These are phyloP conservation scores for Hymenochirus boettgeri DNA, from an alignment of 2,113 vertebrate genomes.

Conservation along the genomic window DNA sequence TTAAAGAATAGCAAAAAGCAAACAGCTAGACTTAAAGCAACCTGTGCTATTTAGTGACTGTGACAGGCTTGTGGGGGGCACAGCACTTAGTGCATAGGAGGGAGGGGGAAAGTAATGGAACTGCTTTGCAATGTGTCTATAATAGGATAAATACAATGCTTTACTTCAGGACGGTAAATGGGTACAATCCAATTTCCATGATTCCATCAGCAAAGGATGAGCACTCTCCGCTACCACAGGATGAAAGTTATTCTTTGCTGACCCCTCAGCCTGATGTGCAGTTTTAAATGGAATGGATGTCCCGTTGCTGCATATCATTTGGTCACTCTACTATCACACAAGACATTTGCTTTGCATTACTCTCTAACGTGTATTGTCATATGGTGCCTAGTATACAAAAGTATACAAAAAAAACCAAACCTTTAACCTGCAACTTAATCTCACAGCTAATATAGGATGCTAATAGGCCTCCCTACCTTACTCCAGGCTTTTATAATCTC, in stretches of 20 bases:
- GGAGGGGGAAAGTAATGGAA: constrained; percentile 61
- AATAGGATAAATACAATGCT: constrained; percentile 89
- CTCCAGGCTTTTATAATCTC: constrained; percentile 32
- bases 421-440: background rate
- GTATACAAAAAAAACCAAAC: too few relatives aligned
- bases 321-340: background rate
- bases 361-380: too few relatives aligned
- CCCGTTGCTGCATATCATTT: background rate
- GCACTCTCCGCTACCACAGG: constrained; percentile 25
- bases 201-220: constrained; percentile 86
- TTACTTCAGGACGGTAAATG: constrained; percentile 89
- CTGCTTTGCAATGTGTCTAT: constrained; percentile 77
- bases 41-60: constrained; percentile 13
- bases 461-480: constrained; percentile 37
- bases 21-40: background rate
- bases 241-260: constrained; percentile 32
- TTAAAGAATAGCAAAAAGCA: background rate
- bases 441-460: constrained; percentile 17
- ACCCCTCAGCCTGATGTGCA: constrained; percentile 16
- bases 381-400: too few relatives aligned
- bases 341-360: constrained; percentile 47
- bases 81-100: background rate
- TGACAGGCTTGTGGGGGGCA: constrained; percentile 23
- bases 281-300: background rate
- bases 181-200: constrained; percentile 98